phyloP scores from a whole-genome alignment of 2,113 vertebrate genomes.

The Chaenogobius annularis region DNA sequence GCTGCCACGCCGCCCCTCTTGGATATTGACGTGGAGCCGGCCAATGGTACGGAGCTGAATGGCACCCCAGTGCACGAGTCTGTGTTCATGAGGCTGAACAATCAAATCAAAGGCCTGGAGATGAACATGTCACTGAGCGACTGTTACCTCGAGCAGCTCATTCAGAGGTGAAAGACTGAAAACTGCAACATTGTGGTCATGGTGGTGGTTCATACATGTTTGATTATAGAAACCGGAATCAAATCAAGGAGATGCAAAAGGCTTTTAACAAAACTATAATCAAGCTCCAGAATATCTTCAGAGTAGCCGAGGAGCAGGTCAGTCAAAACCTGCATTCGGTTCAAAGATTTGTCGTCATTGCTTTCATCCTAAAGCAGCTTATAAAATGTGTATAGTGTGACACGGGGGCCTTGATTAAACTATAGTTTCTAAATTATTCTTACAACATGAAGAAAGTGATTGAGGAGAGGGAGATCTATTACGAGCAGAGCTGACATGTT shows the following conservation, averaged over 20 bases:
- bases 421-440: not conserved
- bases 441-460: too few species aligned
- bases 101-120: constrained; percentile 96
- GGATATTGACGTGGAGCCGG: constrained; percentile 92
- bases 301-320: constrained; percentile 96
- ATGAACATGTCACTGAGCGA: constrained; percentile 98
- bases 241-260: constrained; percentile 99
- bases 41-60: constrained; percentile 86
- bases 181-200: not conserved
- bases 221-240: constrained; percentile 88
- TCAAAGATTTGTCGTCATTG: not conserved
- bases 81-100: constrained; percentile 97
- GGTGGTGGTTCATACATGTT: not conserved
- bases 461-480: too few species aligned
- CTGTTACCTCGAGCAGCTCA: constrained; percentile 96
- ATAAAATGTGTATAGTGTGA: not conserved
- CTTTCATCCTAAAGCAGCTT: too few species aligned
- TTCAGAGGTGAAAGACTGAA: constrained; percentile 84
- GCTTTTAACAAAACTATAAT: constrained; percentile 98
- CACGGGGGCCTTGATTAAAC: too few species aligned
- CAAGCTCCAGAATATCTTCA: constrained; percentile 96
- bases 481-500: too few species aligned
- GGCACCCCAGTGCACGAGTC: constrained; percentile 90
- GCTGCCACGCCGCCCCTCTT: constrained; percentile 62
- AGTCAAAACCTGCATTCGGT: constrained; percentile 1